A percentile compares a stretch with the other conserved stretches of the same genome.
Evolutionary conservation across 2,888 invertebrate species (phyloP).

Genomic region (Calliopum simillimum): DNA sequence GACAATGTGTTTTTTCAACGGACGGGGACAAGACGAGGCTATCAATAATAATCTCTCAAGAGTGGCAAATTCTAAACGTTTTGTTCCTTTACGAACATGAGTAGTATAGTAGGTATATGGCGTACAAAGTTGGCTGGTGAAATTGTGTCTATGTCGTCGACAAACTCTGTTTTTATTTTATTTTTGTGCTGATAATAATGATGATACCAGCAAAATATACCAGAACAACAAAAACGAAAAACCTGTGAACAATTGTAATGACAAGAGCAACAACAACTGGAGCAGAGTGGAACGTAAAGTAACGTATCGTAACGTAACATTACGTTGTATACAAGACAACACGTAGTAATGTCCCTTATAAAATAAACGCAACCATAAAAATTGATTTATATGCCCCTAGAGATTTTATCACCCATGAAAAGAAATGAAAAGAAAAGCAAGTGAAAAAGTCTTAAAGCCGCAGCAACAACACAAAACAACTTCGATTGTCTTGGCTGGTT

Average conservation of each 20-base stretch:
- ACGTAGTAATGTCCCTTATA: slow-evolving; percentile 26
- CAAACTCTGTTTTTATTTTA: not conserved
- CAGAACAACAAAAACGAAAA: not conserved
- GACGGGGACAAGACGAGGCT: not conserved
- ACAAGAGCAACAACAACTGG: slow-evolving; percentile 5
- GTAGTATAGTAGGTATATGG: no score
- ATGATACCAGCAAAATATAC: no score
- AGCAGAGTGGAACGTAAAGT: not conserved
- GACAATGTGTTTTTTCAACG: not conserved
- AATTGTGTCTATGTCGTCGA: not conserved
- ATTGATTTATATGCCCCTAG: slow-evolving; percentile 51
- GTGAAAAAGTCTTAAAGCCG: slow-evolving; percentile 36
- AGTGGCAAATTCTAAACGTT: slow-evolving; percentile 29
- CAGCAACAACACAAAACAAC: slow-evolving; percentile 6
- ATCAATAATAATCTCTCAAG: slow-evolving; percentile 32
- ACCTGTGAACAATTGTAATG: slow-evolving; percentile 17
- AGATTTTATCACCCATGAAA: slow-evolving; percentile 50
- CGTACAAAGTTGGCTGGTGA: not conserved
- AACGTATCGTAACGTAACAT: not conserved
- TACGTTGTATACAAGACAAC: not conserved
- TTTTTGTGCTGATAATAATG: not conserved
- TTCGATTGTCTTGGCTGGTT: slow-evolving; percentile 17
- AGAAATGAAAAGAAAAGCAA: no score
- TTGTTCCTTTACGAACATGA: not conserved
- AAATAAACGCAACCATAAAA: slow-evolving; percentile 41